phyloP scores from a whole-genome alignment of 2,113 vertebrate species.

The Zapornia atra region DNA sequence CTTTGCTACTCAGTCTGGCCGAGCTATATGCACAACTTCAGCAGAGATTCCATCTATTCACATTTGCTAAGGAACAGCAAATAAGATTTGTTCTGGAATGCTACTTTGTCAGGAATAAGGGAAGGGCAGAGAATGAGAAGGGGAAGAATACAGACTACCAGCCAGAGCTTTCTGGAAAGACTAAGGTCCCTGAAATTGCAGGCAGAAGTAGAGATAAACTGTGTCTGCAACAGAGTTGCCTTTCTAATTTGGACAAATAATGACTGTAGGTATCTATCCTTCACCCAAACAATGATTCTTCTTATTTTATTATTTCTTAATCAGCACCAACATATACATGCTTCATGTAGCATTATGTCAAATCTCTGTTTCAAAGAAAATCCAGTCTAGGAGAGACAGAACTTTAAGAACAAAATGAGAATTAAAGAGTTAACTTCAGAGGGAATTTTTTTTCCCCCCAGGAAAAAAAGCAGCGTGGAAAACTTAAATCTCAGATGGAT shows the following conservation, averaged over 20 bases:
- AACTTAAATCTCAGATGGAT: not conserved
- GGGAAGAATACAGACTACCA: not conserved
- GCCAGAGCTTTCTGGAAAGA: not conserved
- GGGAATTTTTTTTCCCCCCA: not conserved
- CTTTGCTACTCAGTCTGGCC: not conserved
- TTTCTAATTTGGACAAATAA: not conserved
- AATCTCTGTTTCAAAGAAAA: not conserved
- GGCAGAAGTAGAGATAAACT: not conserved
- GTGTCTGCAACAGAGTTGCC: not conserved
- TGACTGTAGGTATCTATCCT: not conserved
- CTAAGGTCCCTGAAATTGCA: not conserved
- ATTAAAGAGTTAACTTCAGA: not conserved
- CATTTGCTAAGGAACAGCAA: not conserved
- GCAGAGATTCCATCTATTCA: not conserved
- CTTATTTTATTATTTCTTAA: not conserved
- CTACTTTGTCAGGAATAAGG: not conserved
- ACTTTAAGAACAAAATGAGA: not conserved
- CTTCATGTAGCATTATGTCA: not conserved
- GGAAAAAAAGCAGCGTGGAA: not conserved
- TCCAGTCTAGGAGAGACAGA: not conserved
- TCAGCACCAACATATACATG: not conserved
- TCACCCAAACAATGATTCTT: not conserved
- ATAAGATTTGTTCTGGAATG: not conserved
- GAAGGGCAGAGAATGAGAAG: not conserved
- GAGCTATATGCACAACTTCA: not conserved